Evolutionary conservation across 1,140 invertebrate genomes (phyloP).

Genomic region (Drosophila sucinea): DNA sequence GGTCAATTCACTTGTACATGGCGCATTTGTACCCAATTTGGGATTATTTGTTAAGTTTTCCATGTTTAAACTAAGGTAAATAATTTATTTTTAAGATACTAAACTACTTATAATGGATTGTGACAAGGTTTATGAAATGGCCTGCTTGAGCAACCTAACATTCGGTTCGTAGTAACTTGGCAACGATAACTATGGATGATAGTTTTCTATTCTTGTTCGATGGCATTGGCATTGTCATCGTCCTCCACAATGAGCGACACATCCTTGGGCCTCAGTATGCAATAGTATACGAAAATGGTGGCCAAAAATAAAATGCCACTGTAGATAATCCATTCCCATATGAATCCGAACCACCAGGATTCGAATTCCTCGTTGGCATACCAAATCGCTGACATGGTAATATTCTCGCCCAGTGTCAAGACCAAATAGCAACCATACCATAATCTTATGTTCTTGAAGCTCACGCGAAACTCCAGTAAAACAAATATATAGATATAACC

Average conservation of each 20-base stretch:
- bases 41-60: constrained; percentile 22
- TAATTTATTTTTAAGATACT: constrained; percentile 61
- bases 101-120: neutral
- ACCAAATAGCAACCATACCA: constrained; percentile 87
- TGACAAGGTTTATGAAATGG: constrained; percentile 22
- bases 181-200: constrained; percentile 15
- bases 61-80: constrained; percentile 49
- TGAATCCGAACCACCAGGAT: constrained; percentile 86
- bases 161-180: constrained; percentile 1
- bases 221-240: constrained; percentile 17
- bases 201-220: constrained; percentile 37
- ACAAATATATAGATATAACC: constrained; percentile 89
- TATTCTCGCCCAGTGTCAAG: constrained; percentile 87
- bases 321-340: constrained; percentile 84
- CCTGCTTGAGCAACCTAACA: constrained; percentile 10
- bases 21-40: constrained; percentile 39
- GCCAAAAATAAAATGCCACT: constrained; percentile 84
- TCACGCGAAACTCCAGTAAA: constrained; percentile 89
- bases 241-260: constrained; percentile 83
- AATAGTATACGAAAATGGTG: constrained; percentile 85
- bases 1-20: constrained; percentile 38
- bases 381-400: constrained; percentile 87
- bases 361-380: constrained; percentile 85
- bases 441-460: constrained; percentile 87
- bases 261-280: constrained; percentile 85